Evolutionary conservation across 2,888 invertebrate species (phyloP), one percentile per base, ranked within the genome.

Genomic region (Drosophila suboccidentalis): DNA sequence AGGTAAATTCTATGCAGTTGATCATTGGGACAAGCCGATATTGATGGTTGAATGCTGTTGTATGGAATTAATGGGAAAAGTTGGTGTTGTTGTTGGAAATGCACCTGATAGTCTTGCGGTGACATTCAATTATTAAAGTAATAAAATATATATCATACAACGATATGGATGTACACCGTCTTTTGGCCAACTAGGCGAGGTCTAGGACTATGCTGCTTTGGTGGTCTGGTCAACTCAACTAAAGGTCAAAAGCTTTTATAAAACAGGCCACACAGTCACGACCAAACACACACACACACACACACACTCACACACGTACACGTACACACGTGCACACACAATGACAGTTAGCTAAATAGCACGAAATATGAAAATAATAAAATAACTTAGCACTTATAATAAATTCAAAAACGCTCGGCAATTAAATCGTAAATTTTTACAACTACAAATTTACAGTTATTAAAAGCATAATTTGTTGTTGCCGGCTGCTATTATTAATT

Each of bases 371-470:
- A 49, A 63, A 47, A 61, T 61, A 65, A 70, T 63, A 51, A 65
- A 81, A 81, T 79, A 80, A 71, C 75, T 89, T 84, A 66, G 59
- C 87, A 81, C 89, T 87, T 57, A 74, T 82, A 87, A 89, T 78
- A 89, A 86, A 89, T 88, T 83, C 81, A 88, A 88, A 36, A 55
- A 68, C 71, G 80, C 76, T 71, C 59, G 54, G 81, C 89, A 89
- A 86, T 86, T 86, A 86, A 90, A 89, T 86, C 86, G 84, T 90
- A 90, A 86, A 88, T 75, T 83, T 87, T 87, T 78, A 87, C 90
- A 83, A 88, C 90, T 88, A 88, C 90, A 86, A 86, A 86, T 89
- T 86, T 86, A 88, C 86, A 86, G 90, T 89, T 89, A 86, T 86
- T 86, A 86, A 86, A 89, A 86, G 68, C 87, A 89, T 87, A 85